Conservation (phyloP, 2,888 invertebrate genomes). For the Pristionchus exspectatus region DNA sequence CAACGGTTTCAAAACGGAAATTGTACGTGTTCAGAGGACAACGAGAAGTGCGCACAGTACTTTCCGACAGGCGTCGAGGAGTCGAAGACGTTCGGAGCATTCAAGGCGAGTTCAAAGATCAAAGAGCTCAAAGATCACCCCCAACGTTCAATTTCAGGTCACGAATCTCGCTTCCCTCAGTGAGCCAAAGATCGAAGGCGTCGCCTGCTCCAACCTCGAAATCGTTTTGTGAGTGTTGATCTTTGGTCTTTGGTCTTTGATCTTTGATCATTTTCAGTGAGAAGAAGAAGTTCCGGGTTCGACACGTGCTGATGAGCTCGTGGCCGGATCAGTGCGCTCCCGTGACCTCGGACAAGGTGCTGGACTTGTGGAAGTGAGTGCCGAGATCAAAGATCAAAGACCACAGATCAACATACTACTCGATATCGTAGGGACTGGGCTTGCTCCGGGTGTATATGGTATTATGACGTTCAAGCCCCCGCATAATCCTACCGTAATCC, state of each 20-base stretch:
- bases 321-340: slow-evolving; percentile 62
- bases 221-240: not conserved
- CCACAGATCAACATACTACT: too few species aligned
- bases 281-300: slow-evolving; percentile 11
- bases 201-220: slow-evolving; percentile 37
- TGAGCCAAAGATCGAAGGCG: not conserved
- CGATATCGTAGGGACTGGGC: too few species aligned
- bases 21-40: not conserved
- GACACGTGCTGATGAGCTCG: slow-evolving; percentile 26
- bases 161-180: not conserved
- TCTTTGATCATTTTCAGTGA: not conserved
- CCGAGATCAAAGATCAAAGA: not conserved
- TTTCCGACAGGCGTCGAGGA: slow-evolving; percentile 24
- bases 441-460: too few species aligned
- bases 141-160: not conserved
- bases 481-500: too few species aligned
- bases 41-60: slow-evolving; percentile 54
- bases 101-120: slow-evolving; percentile 1
- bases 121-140: not conserved
- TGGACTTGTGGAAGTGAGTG: slow-evolving; percentile 47
- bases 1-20: too few species aligned
- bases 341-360: slow-evolving; percentile 24
- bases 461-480: too few species aligned
- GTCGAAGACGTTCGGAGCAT: not conserved
- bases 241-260: not conserved